Percentiles rank a stretch among this genome's conserved stretches.
These are phyloP conservation scores for Euplagia quadripunctaria DNA, from an alignment of 2,888 invertebrate species.

Conservation along the genomic window DNA sequence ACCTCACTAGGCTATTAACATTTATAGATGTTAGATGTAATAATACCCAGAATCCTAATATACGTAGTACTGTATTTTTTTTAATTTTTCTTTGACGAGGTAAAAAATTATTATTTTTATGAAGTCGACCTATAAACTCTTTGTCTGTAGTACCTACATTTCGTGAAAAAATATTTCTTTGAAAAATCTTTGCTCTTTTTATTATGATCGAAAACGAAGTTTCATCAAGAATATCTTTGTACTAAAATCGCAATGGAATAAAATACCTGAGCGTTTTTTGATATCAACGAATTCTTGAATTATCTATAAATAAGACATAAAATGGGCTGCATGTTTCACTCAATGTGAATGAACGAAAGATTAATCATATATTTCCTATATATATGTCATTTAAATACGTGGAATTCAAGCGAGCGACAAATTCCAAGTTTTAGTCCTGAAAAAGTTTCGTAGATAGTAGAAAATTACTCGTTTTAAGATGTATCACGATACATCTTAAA, in stretches of 20 bases:
- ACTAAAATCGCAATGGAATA: background rate
- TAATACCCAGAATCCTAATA: background rate
- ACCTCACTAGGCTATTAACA: background rate
- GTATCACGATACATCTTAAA: too few relatives aligned
- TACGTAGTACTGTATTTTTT: background rate
- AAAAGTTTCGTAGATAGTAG: background rate
- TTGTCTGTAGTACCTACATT: background rate
- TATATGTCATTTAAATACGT: background rate
- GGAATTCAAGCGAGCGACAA: background rate
- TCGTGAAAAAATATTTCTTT: background rate
- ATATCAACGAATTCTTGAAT: background rate
- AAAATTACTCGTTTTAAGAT: too few relatives aligned
- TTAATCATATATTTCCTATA: background rate
- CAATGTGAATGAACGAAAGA: background rate
- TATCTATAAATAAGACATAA: background rate
- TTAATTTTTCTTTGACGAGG: background rate
- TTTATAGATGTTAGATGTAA: background rate
- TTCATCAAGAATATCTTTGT: conserved; percentile 33
- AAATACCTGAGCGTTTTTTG: background rate
- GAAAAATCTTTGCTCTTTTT: background rate
- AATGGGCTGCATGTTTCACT: background rate
- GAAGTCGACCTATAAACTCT: background rate
- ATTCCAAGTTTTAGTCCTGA: background rate
- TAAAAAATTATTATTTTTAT: conserved; percentile 1
- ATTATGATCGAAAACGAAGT: background rate